These are phyloP conservation scores for Fundulus diaphanus DNA, from an alignment of 2,797 vertebrate genomes.

Conservation along the genomic window DNA sequence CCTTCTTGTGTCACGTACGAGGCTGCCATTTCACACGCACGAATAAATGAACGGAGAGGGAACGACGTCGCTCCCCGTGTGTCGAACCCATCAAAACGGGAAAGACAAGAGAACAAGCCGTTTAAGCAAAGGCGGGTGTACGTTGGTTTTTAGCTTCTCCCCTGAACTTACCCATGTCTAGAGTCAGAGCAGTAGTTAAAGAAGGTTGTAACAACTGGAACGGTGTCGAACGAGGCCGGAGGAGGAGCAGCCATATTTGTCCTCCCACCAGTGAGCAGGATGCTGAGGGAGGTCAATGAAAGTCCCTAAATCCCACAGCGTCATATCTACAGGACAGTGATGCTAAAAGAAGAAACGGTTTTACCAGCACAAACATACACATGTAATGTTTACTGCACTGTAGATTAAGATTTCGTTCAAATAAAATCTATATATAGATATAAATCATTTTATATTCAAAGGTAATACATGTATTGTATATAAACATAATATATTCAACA, in stretches of 20 bases:
- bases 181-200: not conserved
- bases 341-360: not conserved
- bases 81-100: constrained; percentile 1
- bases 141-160: not conserved
- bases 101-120: not conserved
- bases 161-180: not conserved
- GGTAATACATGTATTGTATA: no score
- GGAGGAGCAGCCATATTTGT: not conserved
- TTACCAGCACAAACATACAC: not conserved
- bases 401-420: not conserved
- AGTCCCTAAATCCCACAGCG: not conserved
- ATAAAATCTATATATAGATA: no score
- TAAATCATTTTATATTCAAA: no score
- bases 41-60: no score
- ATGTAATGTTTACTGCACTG: not conserved
- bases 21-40: no score
- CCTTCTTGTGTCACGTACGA: no score
- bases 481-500: no score
- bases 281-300: not conserved
- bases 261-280: not conserved
- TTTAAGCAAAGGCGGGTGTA: not conserved
- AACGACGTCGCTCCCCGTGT: no score
- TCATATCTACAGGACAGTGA: not conserved
- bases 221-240: no score
- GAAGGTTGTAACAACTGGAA: not conserved